A percentile compares a stretch with the other conserved stretches of the same genome.
Conservation (phyloP, 2,113 vertebrate species). For the Morone chrysops region DNA sequence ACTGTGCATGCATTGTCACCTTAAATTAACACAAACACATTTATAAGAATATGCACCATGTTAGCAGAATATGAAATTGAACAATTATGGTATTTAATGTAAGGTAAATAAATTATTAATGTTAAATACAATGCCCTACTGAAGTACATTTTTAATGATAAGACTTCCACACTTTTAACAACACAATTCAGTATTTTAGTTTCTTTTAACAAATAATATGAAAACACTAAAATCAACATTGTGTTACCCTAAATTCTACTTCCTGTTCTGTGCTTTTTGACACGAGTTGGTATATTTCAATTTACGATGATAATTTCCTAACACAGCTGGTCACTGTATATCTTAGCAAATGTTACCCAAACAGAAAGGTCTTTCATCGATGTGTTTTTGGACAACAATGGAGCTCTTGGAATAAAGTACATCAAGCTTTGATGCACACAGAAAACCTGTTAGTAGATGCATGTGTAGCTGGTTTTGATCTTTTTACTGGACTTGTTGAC, state of each 20-base stretch:
- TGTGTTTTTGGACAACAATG: background rate
- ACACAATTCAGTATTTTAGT: background rate
- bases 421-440: background rate
- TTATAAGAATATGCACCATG: background rate
- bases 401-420: background rate
- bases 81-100: background rate
- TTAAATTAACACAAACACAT: too few species aligned
- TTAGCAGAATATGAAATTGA: background rate
- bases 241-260: too few species aligned
- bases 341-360: background rate
- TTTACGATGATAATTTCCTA: too few species aligned
- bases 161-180: too few species aligned
- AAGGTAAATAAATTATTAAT: too few species aligned
- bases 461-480: background rate
- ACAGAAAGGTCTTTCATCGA: background rate
- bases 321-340: background rate
- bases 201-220: background rate
- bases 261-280: too few species aligned
- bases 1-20: background rate
- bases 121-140: too few species aligned
- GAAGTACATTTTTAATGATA: too few species aligned
- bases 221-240: too few species aligned
- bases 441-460: background rate
- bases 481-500: background rate
- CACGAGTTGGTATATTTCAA: too few species aligned